A percentile compares a stretch with the other conserved stretches of the same genome.
Conservation (phyloP, 2,113 vertebrate genomes). For the Perca fluviatilis region DNA sequence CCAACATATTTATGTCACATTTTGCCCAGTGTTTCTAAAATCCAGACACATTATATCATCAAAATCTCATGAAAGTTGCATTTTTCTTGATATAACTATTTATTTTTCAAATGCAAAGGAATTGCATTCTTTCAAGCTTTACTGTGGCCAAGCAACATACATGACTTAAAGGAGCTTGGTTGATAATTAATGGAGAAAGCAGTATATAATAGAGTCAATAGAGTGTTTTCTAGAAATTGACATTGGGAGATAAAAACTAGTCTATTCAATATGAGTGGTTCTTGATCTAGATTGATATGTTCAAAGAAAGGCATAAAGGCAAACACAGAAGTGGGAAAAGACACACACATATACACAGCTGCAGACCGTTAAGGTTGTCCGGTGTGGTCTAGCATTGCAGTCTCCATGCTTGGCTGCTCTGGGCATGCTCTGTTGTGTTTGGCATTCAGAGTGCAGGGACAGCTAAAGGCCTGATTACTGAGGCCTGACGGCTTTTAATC, state of each 20-base stretch:
- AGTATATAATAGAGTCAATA: neutral
- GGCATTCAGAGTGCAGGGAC: slow-evolving; percentile 79
- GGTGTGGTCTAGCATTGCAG: slow-evolving; percentile 56
- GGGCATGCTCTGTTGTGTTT: slow-evolving; percentile 82
- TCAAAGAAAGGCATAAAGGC: slow-evolving; percentile 19
- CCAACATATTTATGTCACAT: neutral
- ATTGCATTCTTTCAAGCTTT: neutral
- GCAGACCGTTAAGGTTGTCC: slow-evolving; percentile 63
- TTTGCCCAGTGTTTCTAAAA: neutral
- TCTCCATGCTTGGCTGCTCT: slow-evolving; percentile 74
- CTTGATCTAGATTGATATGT: slow-evolving; percentile 18
- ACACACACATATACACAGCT: slow-evolving; percentile 54
- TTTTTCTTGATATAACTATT: neutral
- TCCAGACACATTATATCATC: too few relatives aligned
- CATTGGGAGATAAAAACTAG: neutral
- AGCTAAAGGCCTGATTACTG: slow-evolving; percentile 80
- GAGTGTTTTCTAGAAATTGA: slow-evolving; percentile 15
- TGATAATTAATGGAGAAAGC: neutral
- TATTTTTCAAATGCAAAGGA: neutral
- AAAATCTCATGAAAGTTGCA: neutral
- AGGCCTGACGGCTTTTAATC: slow-evolving; percentile 85
- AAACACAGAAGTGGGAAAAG: slow-evolving; percentile 38
- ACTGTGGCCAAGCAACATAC: too few relatives aligned
- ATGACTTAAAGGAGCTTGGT: neutral
- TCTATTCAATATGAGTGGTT: neutral